Base-by-base conservation (phyloP, 1,140 invertebrate genomes). In the Drosophila sucinea region DNA sequence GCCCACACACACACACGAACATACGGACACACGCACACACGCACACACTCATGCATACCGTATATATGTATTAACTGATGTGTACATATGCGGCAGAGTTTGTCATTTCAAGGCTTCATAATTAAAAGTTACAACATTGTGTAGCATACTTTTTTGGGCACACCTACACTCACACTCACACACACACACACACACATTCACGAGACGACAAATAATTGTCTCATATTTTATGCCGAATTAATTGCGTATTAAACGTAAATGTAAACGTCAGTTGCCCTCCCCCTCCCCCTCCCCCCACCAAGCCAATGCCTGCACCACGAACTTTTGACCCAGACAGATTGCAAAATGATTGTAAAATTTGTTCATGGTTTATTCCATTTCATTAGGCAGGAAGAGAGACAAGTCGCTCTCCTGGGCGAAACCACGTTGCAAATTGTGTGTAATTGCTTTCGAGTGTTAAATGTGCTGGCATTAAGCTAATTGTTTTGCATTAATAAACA, bases 401-500 rank as follows among this genome's bases (percentile, higher is more conserved):
- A 67, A 69, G 65, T 69, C 35, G 17, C 17, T 17, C 35, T n/a
- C 57, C 40, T 41, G 32, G 56, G 40, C 38, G 8, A 10, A 8
- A 25, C 56, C 32, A 25, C 23, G 6, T 25, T 68, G 47, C 61
- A 32, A 41, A 54, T 23, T 51, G 62, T 66, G 35, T 66, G 35
- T 35, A 73, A 60, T 55, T 60, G 73, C 54, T 64, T 75, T 64
- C 56, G 29, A 64, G 63, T 38, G 64, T 65, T 75, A 56, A 76
- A 76, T 75, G 73, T 55, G 56, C 60, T 41, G 70, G 40, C 58
- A 10, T 65, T 58, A 66, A 60, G 71, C 35, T 71, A 82, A 82
- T 75, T 79, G 58, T 66, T 78, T 62, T 75, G 64, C 58, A 82
- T 74, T 78, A 78, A 82, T 78, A 72, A 75, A 62, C 29, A 29